These are phyloP conservation scores for Erebia epiphron DNA, from an alignment of 2,888 invertebrate species.

Conservation along the genomic window DNA sequence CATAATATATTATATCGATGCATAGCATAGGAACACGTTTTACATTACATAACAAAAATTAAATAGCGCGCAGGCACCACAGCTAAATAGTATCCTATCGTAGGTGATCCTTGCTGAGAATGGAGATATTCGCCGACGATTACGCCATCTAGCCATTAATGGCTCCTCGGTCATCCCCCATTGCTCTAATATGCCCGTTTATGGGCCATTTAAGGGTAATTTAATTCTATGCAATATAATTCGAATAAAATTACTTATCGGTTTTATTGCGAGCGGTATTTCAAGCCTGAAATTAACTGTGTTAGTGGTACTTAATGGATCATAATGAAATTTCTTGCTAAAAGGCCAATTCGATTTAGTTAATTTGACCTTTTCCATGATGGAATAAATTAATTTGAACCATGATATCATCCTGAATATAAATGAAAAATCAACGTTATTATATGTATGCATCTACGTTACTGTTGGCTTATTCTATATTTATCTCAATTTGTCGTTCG, in stretches of 20 bases:
- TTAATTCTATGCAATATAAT: slow-evolving; percentile 13
- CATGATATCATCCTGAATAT: no score
- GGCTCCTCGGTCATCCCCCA: slow-evolving; percentile 17
- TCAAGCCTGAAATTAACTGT: slow-evolving; percentile 14
- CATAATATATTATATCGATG: no score
- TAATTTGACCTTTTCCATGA: neutral
- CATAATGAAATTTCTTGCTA: slow-evolving; percentile 3
- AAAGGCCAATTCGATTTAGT: neutral
- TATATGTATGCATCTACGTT: no score
- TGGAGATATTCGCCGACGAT: slow-evolving; percentile 11
- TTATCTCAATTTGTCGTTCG: no score
- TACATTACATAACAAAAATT: no score
- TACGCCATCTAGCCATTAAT: slow-evolving; percentile 19
- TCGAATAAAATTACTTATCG: slow-evolving; percentile 12
- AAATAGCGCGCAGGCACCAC: neutral
- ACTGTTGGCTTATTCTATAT: no score
- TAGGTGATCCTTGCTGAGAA: neutral
- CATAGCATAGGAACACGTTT: no score
- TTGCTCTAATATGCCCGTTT: slow-evolving; percentile 23
- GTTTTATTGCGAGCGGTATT: slow-evolving; percentile 1
- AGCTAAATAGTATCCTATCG: neutral
- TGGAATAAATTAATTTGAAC: neutral
- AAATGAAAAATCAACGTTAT: no score
- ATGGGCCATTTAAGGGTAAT: slow-evolving; percentile 19
- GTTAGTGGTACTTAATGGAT: slow-evolving; percentile 1